phyloP scores from a whole-genome alignment of 2,113 vertebrate species.

The Apeltes quadracus region DNA sequence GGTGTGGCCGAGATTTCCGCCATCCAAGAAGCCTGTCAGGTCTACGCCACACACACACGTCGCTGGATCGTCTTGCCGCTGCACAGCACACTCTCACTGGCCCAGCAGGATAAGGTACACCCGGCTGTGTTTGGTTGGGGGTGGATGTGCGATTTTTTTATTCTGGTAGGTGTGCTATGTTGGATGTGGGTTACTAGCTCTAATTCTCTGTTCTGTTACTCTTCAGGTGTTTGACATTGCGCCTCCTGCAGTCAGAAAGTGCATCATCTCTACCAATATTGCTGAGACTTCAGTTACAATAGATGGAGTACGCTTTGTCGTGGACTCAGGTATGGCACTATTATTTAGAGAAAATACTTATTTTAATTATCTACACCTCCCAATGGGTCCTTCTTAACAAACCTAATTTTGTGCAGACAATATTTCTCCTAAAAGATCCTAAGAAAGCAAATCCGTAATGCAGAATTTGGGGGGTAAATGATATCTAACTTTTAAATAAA shows the following conservation, averaged over 20 bases:
- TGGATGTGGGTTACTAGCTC: accelerated
- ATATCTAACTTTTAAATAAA: neutral
- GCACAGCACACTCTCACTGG: constrained; percentile 90
- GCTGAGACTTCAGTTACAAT: constrained; percentile 95
- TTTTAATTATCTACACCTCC: neutral
- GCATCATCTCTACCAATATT: constrained; percentile 94
- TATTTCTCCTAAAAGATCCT: neutral
- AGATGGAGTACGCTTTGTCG: constrained; percentile 91
- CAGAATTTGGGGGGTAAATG: neutral
- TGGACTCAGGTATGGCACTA: constrained; percentile 85
- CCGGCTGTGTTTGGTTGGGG: neutral
- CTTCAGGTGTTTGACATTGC: constrained; percentile 89
- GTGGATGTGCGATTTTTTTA: neutral
- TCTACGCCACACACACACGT: constrained; percentile 83
- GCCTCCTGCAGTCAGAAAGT: constrained; percentile 89
- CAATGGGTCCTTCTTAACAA: neutral
- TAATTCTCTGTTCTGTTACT: constrained; percentile 4
- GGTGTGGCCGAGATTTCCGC: constrained; percentile 89
- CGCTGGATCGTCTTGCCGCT: constrained; percentile 90
- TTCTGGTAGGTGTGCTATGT: neutral
- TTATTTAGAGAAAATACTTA: neutral
- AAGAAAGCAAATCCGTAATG: neutral
- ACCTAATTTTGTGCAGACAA: neutral
- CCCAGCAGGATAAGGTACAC: constrained; percentile 90
- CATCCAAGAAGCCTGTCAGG: constrained; percentile 86